phyloP scores from a whole-genome alignment of 2,797 vertebrate species.

The Novumbra hubbsi region DNA sequence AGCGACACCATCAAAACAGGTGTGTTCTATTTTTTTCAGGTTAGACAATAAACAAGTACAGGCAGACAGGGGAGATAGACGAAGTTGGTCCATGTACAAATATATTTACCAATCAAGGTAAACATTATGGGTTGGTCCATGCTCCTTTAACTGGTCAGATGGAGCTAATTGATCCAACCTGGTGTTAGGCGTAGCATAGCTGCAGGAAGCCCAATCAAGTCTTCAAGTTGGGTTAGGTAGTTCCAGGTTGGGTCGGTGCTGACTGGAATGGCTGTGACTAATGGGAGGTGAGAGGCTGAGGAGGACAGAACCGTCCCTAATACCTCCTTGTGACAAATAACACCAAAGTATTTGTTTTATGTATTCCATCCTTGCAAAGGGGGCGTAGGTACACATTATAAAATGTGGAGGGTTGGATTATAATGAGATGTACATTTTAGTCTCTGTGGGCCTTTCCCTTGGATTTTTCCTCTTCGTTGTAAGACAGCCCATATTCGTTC shows the following conservation, averaged over 20 bases:
- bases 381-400: not conserved
- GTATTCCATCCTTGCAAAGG: not conserved
- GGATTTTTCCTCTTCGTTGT: slow-evolving; percentile 78
- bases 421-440: slow-evolving; percentile 50
- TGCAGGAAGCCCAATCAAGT: not conserved
- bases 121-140: not conserved
- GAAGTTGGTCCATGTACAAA: not conserved
- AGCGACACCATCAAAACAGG: not conserved
- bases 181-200: not conserved
- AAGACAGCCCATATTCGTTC: slow-evolving; percentile 95
- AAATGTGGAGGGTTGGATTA: not conserved
- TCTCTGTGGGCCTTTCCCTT: slow-evolving; percentile 82
- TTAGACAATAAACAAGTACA: not conserved
- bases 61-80: not conserved
- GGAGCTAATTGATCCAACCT: not conserved
- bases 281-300: not conserved
- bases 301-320: not conserved
- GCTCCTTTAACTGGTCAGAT: not conserved
- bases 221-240: not conserved
- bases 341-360: not conserved
- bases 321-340: not conserved
- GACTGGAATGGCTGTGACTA: not conserved
- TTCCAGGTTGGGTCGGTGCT: not conserved
- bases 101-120: not conserved
- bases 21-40: not conserved